Evolutionary conservation across 1,140 invertebrate species (phyloP).

Genomic region (Anthonomus grandis): DNA sequence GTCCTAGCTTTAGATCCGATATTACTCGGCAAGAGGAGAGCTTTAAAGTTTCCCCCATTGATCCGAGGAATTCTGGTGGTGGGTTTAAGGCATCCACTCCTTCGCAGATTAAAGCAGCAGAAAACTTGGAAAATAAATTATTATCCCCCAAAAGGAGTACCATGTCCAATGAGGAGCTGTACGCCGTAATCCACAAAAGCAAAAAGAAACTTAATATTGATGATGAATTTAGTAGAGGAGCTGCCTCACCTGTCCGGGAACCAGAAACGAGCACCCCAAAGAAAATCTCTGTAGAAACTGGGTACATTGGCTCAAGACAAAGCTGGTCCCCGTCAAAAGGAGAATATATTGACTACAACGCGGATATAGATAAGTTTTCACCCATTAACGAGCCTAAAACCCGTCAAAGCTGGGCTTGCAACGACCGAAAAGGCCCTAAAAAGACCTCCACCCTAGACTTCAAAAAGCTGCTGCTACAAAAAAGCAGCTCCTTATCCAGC

Average conservation of each 20-base stretch:
- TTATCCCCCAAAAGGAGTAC: constrained; percentile 66
- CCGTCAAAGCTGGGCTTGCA: constrained; percentile 52
- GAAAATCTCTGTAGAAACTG: constrained; percentile 54
- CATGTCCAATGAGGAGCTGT: constrained; percentile 73
- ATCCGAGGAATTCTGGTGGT: constrained; percentile 52
- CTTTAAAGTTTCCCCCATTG: constrained; percentile 61
- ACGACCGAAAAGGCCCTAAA: constrained; percentile 44
- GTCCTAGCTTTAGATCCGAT: background rate
- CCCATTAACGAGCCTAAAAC: constrained; percentile 39
- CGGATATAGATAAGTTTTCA: constrained; percentile 39
- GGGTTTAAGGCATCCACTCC: constrained; percentile 60
- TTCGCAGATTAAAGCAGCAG: constrained; percentile 46
- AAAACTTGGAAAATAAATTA: constrained; percentile 43
- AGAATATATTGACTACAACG: constrained; percentile 42
- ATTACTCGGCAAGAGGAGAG: constrained; percentile 9
- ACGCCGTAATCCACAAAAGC: constrained; percentile 73
- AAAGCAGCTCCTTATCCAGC: constrained; percentile 54
- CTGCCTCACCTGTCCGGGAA: constrained; percentile 52
- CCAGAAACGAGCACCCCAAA: constrained; percentile 48
- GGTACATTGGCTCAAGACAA: constrained; percentile 53
- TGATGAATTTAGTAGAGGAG: constrained; percentile 53
- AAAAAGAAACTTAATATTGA: constrained; percentile 71
- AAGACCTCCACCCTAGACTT: constrained; percentile 75
- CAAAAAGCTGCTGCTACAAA: constrained; percentile 72
- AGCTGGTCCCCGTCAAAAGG: constrained; percentile 55